Evolutionary conservation across 2,113 vertebrate genomes (phyloP), one percentile per base, ranked within the genome.

Genomic region (Rattus rattus): DNA sequence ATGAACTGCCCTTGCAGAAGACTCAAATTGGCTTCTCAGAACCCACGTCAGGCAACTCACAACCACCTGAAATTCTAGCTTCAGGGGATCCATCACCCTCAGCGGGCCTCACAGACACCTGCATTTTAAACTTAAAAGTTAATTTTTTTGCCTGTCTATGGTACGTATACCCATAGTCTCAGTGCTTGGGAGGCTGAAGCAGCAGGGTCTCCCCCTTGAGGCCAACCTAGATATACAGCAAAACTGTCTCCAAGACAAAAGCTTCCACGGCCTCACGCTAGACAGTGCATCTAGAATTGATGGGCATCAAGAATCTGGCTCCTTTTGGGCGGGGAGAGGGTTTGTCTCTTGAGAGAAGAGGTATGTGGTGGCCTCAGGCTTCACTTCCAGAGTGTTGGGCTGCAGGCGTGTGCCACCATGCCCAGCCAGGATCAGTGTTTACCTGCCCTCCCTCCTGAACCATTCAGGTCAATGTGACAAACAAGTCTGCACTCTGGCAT

Each of bases 381-480:
- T 26, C 13, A 49, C 52, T 36, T 56, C 69, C 67, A 14, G 10
- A 22, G 39, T 76, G 39, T 39, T 12, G 70, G 56, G 56, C 14
- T 49, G 43, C 39, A 36, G 30, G 12, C 1, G 12, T 49, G 39
- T 49, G 28, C 88, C 3, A 3, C 28, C 10, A 36, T 75, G 22
- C n/a, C 5, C 33, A 20, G 59, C 73, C 33, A 43, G 17, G 43
- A 11, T 30, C 56, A 63, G 5, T 63, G 85, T 88, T 88, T n/a
- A 0, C 12, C 88, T 90, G 47, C 0, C 5, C 17, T 3, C 8
- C 24, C 8, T 11, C 33, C 47, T 19, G 1, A 1, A 9, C 43
- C 2, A 61, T 12, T 19, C 2, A 20, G 56, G 52, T 56, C 11
- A 63, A n/a, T 47, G 63, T 67, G 16, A 94, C 28, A 52, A 36